Base-by-base conservation (phyloP, 64 coral and sea anemone species). In the Exaiptasia diaphana region DNA sequence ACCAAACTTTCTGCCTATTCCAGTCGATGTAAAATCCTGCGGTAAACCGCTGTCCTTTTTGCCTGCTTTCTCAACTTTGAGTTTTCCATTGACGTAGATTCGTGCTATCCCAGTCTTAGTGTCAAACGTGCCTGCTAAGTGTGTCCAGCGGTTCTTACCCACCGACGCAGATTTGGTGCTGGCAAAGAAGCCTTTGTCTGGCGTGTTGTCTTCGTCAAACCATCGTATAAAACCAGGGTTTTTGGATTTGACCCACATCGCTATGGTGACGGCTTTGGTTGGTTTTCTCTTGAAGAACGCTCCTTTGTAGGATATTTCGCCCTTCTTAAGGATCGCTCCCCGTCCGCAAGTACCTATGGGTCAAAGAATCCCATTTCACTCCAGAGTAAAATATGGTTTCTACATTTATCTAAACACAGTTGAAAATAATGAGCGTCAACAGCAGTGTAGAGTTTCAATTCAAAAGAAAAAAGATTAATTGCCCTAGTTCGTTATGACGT, bases 201-300 rank as follows among this genome's bases (percentile, higher is more conserved):
- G 4, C 13, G 22, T 24, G 12, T 67, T 62, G 14, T 50, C 18
- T 12, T 86, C 61, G 20, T 87, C 90, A 74, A 99, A 99, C 95
- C 95, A 99, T 2, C 85, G 85, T 57, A 99, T 72, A 22, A 55
- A 82, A 12, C 80, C 95, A 32, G 85, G 80, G 33, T 64, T 92
- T 55, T 84, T 82, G 40, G 95, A 93, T 74, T 88, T 92, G 6
- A 99, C 85, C 95, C 95, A 99, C 95, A 99, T 93, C 26, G 95
- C 90, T 53, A 99, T 85, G 2, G 95, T 83, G 72, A 88, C 85
- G 5, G 90, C 90, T 71, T 99, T 86, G 17, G 85, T 89, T 26
- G 95, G 95, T 48, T 99, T 99, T 18, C 81, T 73, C 11, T 49
- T 85, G 43, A 92, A 92, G 31, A 71, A 71, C 11, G 28, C 73